Evolutionary conservation across 2,797 vertebrate species (phyloP), one percentile per base, ranked within the genome.

Genomic region (Sphenodon punctatus): DNA sequence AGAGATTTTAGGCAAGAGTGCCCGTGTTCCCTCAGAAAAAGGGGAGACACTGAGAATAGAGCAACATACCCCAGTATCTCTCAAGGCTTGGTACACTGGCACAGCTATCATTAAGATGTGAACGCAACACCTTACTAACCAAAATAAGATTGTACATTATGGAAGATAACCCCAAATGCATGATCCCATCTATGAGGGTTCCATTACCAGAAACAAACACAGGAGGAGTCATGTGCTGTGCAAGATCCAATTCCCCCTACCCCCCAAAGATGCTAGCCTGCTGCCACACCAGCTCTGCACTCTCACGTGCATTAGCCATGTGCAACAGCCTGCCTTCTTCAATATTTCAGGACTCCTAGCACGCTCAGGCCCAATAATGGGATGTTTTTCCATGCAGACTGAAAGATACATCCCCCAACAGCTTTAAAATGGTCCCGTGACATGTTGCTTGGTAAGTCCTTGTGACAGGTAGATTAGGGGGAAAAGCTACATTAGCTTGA

Each of bases 291-390:
- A 22, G 19, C 45, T 27, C 19, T 13, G 46, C 58, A 82, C 45
- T 19, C 66, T 64, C 78, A 34, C 46, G 43, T 90, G 88, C 74
- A 77, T 80, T 71, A 69, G 82, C 88, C 88, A 82, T 64, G 83
- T 79, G 81, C 86, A 77, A 87, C 86, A 75, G 25, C 34, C 6
- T 20, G 56, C 39, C 82, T 90, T 92, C 61, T 87, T 93, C 91
- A 94, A 93, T 94, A 94, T 94, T 95, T 94, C 92, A 94, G 70
- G 75, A 88, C 79, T 41, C 1, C 72, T 11, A 84, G 69, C 2
- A 36, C 20, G n/a, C 53, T 84, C 51, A 85, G 84, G 23, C 67
- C 68, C 56, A 75, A 74, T 82, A 84, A 89, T 80, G 39, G 90
- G 88, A 84, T 85, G 83, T 79, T 89, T 71, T 90, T 87, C 80